Conservation (phyloP, 2,888 invertebrate genomes). For the Plagodis pulveraria region DNA sequence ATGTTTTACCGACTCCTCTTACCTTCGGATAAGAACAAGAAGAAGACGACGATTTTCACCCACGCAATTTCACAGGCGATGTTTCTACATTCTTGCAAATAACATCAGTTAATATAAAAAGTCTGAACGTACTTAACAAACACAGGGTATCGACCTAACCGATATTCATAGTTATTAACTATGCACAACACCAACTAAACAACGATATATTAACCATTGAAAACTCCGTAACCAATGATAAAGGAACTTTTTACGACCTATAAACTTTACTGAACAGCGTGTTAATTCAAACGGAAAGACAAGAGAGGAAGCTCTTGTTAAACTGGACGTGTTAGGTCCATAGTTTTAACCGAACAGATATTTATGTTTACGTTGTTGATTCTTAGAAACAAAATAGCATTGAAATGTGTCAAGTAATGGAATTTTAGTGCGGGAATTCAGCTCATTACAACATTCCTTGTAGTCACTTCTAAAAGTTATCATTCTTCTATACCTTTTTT, state of each 20-base stretch:
- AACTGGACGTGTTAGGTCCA: conserved; percentile 52
- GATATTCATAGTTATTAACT: conserved; percentile 53
- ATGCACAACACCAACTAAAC: conserved; percentile 57
- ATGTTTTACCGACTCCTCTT: too few relatives aligned
- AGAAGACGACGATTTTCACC: background rate
- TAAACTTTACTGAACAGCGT: conserved; percentile 39
- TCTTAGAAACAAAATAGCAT: conserved; percentile 66
- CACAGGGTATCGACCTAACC: conserved; percentile 27
- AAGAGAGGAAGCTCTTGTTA: conserved; percentile 51
- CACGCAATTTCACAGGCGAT: background rate
- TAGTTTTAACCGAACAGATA: conserved; percentile 56
- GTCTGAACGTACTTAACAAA: conserved; percentile 24
- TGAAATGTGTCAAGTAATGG: conserved; percentile 54
- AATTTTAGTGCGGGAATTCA: conserved; percentile 38
- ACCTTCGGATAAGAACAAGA: too few relatives aligned
- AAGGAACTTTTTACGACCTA: conserved; percentile 51
- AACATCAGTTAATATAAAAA: too few relatives aligned
- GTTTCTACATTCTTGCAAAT: too few relatives aligned
- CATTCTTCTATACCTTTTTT: too few relatives aligned
- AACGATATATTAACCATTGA: conserved; percentile 68
- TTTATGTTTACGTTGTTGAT: conserved; percentile 53
- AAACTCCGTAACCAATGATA: conserved; percentile 53
- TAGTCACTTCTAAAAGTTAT: too few relatives aligned
- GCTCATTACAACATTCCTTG: conserved; percentile 23
- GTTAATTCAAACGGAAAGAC: conserved; percentile 38